phyloP scores from a whole-genome alignment of 2,113 vertebrate species.

The Cathartes aura region DNA sequence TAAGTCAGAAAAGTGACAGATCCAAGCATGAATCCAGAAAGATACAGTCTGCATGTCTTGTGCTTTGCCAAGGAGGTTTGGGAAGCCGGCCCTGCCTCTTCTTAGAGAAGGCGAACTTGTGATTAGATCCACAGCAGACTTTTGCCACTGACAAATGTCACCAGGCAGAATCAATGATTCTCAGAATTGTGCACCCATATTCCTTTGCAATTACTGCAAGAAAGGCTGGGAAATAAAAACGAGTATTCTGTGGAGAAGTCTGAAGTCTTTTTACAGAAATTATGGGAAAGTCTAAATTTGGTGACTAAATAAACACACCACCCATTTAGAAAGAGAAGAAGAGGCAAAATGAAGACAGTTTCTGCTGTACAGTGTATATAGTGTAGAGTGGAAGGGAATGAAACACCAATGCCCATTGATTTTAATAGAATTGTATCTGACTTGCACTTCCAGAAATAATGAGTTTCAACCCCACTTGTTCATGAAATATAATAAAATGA shows the following conservation, averaged over 20 bases:
- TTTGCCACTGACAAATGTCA: background rate
- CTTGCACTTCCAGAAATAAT: background rate
- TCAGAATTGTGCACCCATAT: background rate
- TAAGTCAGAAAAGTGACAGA: background rate
- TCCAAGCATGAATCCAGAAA: background rate
- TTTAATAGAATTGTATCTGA: background rate
- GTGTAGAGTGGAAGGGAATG: background rate
- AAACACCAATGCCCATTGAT: background rate
- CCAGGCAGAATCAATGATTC: background rate
- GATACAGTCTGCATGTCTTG: background rate
- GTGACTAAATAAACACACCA: background rate
- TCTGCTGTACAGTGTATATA: background rate
- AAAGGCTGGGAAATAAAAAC: background rate
- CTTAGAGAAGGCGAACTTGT: background rate
- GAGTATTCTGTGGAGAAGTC: background rate
- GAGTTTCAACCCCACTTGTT: background rate
- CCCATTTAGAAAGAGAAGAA: background rate
- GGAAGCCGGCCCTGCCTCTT: background rate
- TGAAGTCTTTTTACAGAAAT: background rate
- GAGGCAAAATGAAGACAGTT: background rate
- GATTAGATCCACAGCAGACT: background rate
- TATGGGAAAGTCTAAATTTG: background rate
- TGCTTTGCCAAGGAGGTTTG: background rate
- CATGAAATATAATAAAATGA: background rate
- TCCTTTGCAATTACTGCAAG: background rate